Base-by-base conservation (phyloP, 1,140 invertebrate genomes). In the Parapsyche elsis region DNA sequence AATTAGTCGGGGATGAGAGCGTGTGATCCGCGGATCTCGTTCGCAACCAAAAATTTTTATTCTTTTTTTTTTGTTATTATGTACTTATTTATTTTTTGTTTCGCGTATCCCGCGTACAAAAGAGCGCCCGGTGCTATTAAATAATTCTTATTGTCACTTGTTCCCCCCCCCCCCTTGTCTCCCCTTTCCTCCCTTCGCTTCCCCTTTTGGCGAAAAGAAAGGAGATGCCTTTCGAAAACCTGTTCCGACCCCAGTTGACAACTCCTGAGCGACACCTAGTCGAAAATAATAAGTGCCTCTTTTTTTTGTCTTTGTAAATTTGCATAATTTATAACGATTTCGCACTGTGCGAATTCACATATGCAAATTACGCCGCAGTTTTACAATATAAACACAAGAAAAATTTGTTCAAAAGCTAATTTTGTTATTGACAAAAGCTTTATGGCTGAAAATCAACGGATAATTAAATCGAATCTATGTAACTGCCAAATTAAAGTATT, bases 81-180 rank as follows among this genome's bases (percentile, higher is more conserved):
- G 19, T 67, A 67, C 19, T 23, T 67, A 7, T 67, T 67, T 5
- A 16, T 23, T 53, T 53, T 14, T 73, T 73, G 71, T 73, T 71
- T 61, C 59, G 59, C 9, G 14, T 21, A 21, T 30, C 64, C 64
- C 24, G 5, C 23, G 57, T 64, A 81, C 77, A 81, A 81, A 71
- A 59, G 71, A 19, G 76, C 49, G 78, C 78, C 71, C 64, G 77
- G 81, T 79, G 74, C 74, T 81, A 73, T 81, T 30, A 78, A 78
- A 81, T 79, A 26, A 79, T 78, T 79, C 76, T 71, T 67, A 67
- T 26, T 67, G 64, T 67, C 64, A 30, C 24, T 67, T 67, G 19
- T 14, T 9, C 4, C 10, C 23, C 23, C 9, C 24, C 64, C 64
- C 12, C 45, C 5, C 5, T 46, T 46, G n/a, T n/a, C n/a, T 46